Percentiles rank a stretch among this genome's conserved stretches.
These are phyloP conservation scores for Acestrorhynchus altus DNA, from an alignment of 2,797 vertebrate genomes.

Conservation along the genomic window DNA sequence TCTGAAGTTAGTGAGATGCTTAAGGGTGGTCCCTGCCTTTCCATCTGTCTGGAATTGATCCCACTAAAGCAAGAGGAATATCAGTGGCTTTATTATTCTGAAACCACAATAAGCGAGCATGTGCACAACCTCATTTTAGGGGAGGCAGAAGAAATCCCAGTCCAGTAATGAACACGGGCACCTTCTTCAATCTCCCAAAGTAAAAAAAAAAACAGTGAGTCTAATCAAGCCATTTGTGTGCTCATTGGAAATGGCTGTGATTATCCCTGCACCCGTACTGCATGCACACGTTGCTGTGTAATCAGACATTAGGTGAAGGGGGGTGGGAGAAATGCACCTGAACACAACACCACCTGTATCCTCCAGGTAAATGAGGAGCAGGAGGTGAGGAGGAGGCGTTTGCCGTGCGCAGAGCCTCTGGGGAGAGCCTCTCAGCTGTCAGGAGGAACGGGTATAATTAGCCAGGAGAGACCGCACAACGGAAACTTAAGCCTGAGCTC, in stretches of 20 bases:
- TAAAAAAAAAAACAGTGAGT: neutral
- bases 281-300: conserved; percentile 41
- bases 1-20: no score
- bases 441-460: conserved; percentile 79
- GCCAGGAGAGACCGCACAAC: conserved; percentile 80
- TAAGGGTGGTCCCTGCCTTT: no score
- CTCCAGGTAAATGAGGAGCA: conserved; percentile 53
- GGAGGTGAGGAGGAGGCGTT: conserved; percentile 41
- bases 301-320: conserved; percentile 37
- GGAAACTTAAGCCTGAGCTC: conserved; percentile 70
- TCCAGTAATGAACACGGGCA: neutral
- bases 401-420: conserved; percentile 59
- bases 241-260: conserved; percentile 19
- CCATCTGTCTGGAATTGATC: no score
- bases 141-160: neutral
- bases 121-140: neutral
- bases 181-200: neutral
- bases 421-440: conserved; percentile 71
- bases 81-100: no score
- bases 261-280: conserved; percentile 10
- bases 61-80: no score
- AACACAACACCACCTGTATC: conserved; percentile 60
- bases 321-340: conserved; percentile 31
- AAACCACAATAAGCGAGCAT: no score
- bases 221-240: conserved; percentile 26